Percentiles rank a stretch among this genome's conserved stretches.
These are phyloP conservation scores for Rhipidura dahli DNA, from an alignment of 2,113 vertebrate species.

Conservation along the genomic window DNA sequence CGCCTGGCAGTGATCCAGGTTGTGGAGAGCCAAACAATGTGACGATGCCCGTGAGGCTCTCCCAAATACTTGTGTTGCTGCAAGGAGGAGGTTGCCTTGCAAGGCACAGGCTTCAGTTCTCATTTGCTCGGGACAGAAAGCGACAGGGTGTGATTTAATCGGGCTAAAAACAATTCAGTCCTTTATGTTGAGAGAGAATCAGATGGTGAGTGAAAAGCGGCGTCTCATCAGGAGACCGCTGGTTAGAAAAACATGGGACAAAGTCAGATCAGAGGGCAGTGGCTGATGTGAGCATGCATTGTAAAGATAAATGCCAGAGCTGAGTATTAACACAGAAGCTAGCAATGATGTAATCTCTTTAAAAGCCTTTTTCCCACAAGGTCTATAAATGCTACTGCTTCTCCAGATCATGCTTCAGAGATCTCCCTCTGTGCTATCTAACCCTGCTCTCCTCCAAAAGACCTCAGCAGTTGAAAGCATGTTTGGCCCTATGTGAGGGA, in stretches of 20 bases:
- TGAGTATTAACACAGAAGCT: neutral
- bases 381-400: conserved; percentile 1
- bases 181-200: neutral
- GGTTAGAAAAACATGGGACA: neutral
- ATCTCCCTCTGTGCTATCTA: neutral
- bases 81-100: neutral
- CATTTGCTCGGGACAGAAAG: neutral
- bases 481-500: neutral
- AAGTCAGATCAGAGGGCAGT: conserved; percentile 21
- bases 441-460: neutral
- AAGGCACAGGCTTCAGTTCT: neutral
- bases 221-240: neutral
- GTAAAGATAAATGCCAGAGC: conserved; percentile 39
- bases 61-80: neutral
- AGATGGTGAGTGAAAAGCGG: neutral
- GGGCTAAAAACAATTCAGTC: neutral
- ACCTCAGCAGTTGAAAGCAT: neutral
- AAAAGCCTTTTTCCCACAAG: conserved; percentile 44
- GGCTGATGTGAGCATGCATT: conserved; percentile 9
- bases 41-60: neutral
- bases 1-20: neutral
- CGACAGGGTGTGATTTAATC: neutral
- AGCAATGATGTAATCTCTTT: conserved; percentile 57
- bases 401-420: neutral
- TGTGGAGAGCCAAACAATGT: neutral